These are phyloP conservation scores for Icerya purchasi DNA, from an alignment of 2,888 invertebrate species.

Conservation along the genomic window DNA sequence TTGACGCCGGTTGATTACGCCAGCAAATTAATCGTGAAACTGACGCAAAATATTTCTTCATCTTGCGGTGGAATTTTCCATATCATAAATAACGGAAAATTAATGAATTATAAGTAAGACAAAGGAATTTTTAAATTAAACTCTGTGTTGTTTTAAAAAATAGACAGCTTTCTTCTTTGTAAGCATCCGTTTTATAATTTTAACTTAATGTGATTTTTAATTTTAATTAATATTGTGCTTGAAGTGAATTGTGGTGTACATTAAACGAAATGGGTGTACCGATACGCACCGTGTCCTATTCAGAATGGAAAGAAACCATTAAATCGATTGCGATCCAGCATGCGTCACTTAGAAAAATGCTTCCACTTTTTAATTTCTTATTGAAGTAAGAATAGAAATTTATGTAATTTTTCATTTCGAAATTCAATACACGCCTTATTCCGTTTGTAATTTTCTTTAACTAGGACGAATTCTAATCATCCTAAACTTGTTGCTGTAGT, in stretches of 20 bases:
- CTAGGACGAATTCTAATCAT: too few relatives aligned
- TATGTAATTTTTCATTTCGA: too few relatives aligned
- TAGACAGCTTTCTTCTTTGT: too few relatives aligned
- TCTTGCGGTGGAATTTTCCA: conserved; percentile 20
- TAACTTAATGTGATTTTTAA: too few relatives aligned
- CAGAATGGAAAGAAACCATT: conserved; percentile 17
- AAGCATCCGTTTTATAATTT: too few relatives aligned
- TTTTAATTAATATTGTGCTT: too few relatives aligned
- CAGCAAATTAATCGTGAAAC: conserved; percentile 16
- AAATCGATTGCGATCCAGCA: conserved; percentile 5
- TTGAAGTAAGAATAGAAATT: conserved; percentile 1
- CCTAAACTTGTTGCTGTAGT: too few relatives aligned
- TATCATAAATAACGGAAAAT: conserved; percentile 18
- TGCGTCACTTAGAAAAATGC: conserved; percentile 2
- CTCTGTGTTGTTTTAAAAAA: too few relatives aligned
- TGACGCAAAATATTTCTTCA: conserved; percentile 15
- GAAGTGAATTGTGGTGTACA: conserved; percentile 18
- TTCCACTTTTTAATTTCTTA: conserved; percentile 11
- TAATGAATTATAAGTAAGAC: too few relatives aligned
- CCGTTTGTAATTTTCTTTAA: too few relatives aligned
- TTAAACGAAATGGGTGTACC: conserved; percentile 18
- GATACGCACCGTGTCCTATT: conserved; percentile 16
- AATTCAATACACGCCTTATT: too few relatives aligned
- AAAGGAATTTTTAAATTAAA: too few relatives aligned
- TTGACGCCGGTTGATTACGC: conserved; percentile 20